Percentiles rank a stretch among this genome's conserved stretches.
Evolutionary conservation across 2,113 vertebrate species (phyloP).

Genomic region (Oncorhynchus keta): DNA sequence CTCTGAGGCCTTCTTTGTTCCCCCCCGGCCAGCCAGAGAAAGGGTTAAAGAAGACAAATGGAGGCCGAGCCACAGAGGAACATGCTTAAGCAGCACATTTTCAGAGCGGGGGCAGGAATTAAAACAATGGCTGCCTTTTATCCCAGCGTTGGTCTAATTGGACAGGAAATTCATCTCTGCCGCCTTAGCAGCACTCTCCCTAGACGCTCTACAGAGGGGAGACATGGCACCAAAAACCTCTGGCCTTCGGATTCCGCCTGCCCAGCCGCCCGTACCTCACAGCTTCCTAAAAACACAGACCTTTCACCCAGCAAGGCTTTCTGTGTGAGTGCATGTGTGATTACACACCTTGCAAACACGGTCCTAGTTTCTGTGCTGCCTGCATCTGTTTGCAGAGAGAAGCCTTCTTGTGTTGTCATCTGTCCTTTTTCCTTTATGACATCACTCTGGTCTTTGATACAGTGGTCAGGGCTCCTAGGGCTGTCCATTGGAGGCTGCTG

Average conservation of each 20-base stretch:
- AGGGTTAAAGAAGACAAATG: constrained; percentile 75
- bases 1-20: constrained; percentile 56
- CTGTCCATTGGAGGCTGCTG: constrained; percentile 5
- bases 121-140: constrained; percentile 75
- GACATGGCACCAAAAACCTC: not conserved
- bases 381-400: not conserved
- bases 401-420: not conserved
- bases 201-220: not conserved
- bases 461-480: constrained; percentile 27
- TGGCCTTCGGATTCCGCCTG: not conserved
- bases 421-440: constrained; percentile 30
- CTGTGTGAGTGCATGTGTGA: not conserved
- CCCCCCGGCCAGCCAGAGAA: constrained; percentile 37
- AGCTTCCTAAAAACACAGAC: not conserved
- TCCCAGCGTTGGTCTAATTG: constrained; percentile 67
- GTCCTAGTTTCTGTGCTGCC: not conserved
- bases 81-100: constrained; percentile 71
- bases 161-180: constrained; percentile 65
- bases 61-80: constrained; percentile 53
- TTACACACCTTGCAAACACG: not conserved
- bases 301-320: not conserved
- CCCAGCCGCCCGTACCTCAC: not conserved
- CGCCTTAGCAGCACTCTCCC: constrained; percentile 35
- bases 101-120: constrained; percentile 60
- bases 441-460: constrained; percentile 37